These are phyloP conservation scores for Paracyclopina nana DNA, from an alignment of 1,140 invertebrate species.

Conservation along the genomic window DNA sequence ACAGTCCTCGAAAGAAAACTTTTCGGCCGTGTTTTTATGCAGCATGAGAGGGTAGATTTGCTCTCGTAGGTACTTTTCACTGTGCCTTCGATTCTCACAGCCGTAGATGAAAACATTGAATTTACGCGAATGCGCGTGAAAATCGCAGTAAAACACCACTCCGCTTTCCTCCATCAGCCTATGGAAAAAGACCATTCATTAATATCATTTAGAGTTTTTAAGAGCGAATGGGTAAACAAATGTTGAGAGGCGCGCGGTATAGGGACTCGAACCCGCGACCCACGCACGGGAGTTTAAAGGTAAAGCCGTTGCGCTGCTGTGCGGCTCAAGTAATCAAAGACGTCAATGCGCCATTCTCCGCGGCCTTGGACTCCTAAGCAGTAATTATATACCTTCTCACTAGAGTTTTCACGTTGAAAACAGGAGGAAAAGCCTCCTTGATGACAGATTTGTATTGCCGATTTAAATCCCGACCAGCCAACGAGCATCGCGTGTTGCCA, in stretches of 20 bases:
- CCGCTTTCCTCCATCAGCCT: slow-evolving; percentile 75
- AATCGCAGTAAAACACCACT: slow-evolving; percentile 78
- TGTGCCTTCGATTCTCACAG: slow-evolving; percentile 62
- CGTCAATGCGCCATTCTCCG: background rate
- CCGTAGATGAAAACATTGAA: slow-evolving; percentile 89
- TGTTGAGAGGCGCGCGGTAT: background rate
- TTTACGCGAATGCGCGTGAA: slow-evolving; percentile 42
- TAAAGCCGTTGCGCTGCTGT: too few species aligned
- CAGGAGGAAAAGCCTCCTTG: slow-evolving; percentile 67
- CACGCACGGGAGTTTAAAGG: too few species aligned
- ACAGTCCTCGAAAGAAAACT: slow-evolving; percentile 33
- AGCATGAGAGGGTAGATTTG: slow-evolving; percentile 80
- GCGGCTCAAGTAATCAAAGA: too few species aligned
- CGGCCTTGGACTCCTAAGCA: background rate
- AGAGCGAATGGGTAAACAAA: slow-evolving; percentile 1
- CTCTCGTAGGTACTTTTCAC: slow-evolving; percentile 43
- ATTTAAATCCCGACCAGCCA: slow-evolving; percentile 68
- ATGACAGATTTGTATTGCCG: slow-evolving; percentile 61
- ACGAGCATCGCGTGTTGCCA: slow-evolving; percentile 36
- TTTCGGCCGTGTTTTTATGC: slow-evolving; percentile 73
- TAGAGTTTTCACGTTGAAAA: slow-evolving; percentile 67
- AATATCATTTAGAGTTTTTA: background rate
- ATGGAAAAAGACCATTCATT: slow-evolving; percentile 14
- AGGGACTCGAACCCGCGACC: too few species aligned
- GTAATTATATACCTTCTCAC: slow-evolving; percentile 40